A percentile compares a stretch with the other conserved stretches of the same genome.
Evolutionary conservation across 2,888 invertebrate species (phyloP).

Genomic region (Biston stratarius): DNA sequence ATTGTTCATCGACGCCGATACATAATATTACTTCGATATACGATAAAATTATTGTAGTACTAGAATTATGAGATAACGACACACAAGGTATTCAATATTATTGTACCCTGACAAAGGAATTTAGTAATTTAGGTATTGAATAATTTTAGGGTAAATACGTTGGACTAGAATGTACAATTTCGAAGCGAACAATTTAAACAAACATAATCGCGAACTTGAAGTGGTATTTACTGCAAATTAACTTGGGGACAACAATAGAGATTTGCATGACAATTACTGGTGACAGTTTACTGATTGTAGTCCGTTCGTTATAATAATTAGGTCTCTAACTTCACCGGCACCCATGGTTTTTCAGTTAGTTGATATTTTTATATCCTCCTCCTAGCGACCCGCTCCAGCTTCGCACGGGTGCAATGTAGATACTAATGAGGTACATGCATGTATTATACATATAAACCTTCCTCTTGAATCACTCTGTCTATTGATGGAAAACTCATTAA

Average conservation of each 20-base stretch:
- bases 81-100: conserved; percentile 18
- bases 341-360: background rate
- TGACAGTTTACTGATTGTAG: conserved; percentile 64
- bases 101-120: conserved; percentile 18
- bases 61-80: conserved; percentile 14
- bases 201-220: conserved; percentile 39
- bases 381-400: no score
- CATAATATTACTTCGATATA: no score
- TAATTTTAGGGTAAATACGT: conserved; percentile 9
- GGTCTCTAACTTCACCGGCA: conserved; percentile 29
- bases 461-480: no score
- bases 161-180: conserved; percentile 37
- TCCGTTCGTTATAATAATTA: conserved; percentile 53
- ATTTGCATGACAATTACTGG: conserved; percentile 68
- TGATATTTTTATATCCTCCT: background rate
- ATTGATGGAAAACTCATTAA: no score
- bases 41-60: background rate
- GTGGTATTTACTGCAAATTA: conserved; percentile 69
- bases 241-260: conserved; percentile 61
- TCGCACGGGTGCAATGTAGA: no score
- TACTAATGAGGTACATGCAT: no score
- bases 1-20: no score
- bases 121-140: conserved; percentile 22
- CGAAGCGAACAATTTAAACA: conserved; percentile 62
- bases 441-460: no score